A percentile compares a stretch with the other conserved stretches of the same genome.
Conservation (phyloP, 2,888 invertebrate genomes). For the Apotomis turbidana region DNA sequence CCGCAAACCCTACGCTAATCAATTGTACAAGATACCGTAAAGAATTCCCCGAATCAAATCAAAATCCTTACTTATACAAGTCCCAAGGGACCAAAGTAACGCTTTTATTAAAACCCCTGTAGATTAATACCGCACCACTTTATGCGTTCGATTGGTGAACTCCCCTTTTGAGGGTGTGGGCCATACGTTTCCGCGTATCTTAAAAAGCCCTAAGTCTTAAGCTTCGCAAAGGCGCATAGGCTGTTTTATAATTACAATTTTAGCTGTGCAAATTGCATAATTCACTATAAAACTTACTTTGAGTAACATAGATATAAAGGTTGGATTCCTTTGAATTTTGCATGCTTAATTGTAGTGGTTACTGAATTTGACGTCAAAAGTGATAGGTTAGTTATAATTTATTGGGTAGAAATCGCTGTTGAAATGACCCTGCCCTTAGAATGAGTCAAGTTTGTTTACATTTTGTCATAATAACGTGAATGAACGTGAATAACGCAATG, state of each 20-base stretch:
- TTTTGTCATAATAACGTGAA: too few species aligned
- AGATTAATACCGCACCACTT: constrained; percentile 37
- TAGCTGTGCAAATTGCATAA: not conserved
- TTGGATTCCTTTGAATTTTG: not conserved
- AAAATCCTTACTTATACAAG: not conserved
- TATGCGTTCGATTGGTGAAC: constrained; percentile 40
- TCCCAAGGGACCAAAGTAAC: constrained; percentile 18
- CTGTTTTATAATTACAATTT: constrained; percentile 13
- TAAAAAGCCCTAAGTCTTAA: not conserved
- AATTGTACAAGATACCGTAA: not conserved
- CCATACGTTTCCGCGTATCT: not conserved
- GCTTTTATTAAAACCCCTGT: constrained; percentile 25
- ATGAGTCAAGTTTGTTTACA: too few species aligned
- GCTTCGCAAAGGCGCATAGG: not conserved
- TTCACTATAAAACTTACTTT: not conserved
- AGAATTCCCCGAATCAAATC: not conserved
- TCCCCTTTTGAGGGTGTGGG: constrained; percentile 35
- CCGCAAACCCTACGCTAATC: too few species aligned
- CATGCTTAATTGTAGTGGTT: constrained; percentile 1
- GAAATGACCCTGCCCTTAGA: constrained; percentile 2
- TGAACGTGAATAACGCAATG: too few species aligned
- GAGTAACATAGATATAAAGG: not conserved
- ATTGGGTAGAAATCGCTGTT: constrained; percentile 8
- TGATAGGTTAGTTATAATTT: constrained; percentile 32
- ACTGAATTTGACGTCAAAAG: constrained; percentile 32